phyloP scores from a whole-genome alignment of 2,888 invertebrate genomes.

The Pollenia amentaria region DNA sequence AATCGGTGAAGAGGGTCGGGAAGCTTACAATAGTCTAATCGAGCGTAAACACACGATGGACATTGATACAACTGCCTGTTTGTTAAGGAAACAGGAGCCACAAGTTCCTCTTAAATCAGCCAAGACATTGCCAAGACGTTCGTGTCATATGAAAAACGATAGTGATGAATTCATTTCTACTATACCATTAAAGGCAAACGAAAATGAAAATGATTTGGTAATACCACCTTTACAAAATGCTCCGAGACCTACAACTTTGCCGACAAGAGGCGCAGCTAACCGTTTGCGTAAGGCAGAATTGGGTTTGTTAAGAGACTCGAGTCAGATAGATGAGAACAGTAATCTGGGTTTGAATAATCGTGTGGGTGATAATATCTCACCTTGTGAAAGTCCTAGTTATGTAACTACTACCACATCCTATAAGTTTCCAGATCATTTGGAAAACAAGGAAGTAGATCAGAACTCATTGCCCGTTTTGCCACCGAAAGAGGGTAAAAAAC shows the following conservation, averaged over 20 bases:
- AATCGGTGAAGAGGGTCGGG: slow-evolving; percentile 94
- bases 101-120: slow-evolving; percentile 81
- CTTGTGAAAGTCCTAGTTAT: slow-evolving; percentile 84
- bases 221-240: slow-evolving; percentile 79
- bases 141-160: slow-evolving; percentile 76
- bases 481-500: slow-evolving; percentile 87
- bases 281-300: slow-evolving; percentile 79
- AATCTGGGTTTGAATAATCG: slow-evolving; percentile 68
- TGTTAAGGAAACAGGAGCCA: slow-evolving; percentile 81
- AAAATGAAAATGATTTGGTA: slow-evolving; percentile 72
- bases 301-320: slow-evolving; percentile 44
- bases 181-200: slow-evolving; percentile 28
- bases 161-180: slow-evolving; percentile 68
- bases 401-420: slow-evolving; percentile 81
- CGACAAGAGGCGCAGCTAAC: slow-evolving; percentile 82
- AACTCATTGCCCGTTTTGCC: slow-evolving; percentile 91
- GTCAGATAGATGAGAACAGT: slow-evolving; percentile 26
- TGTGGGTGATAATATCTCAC: slow-evolving; percentile 75
- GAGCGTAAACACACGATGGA: slow-evolving; percentile 87
- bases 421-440: slow-evolving; percentile 80
- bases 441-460: slow-evolving; percentile 54
- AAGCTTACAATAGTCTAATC: slow-evolving; percentile 96
- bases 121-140: slow-evolving; percentile 82
- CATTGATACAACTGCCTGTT: slow-evolving; percentile 78
- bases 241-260: slow-evolving; percentile 83